Base-by-base conservation (phyloP, 2,888 invertebrate genomes). In the Himalopsyche anomala region DNA sequence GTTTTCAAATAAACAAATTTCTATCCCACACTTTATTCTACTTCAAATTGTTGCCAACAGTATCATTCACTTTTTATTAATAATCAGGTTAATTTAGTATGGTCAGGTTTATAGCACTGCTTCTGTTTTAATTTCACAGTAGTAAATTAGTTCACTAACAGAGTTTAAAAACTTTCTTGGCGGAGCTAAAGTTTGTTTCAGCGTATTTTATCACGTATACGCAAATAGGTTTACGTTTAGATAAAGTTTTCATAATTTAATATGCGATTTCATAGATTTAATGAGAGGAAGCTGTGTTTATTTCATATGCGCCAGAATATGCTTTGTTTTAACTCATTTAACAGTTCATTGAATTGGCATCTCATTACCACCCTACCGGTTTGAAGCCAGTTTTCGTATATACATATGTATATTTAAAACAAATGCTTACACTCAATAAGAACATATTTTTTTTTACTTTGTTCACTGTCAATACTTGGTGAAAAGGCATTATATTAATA, bases 131-230 rank as follows among this genome's bases (percentile, higher is more conserved):
- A 62, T 62, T 62, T 62, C 62, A 62, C 62, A 62, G 62, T 62
- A 62, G 62, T 19, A 62, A 62, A 62, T 28, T n/a, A 62, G 62
- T 62, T 62, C n/a, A 28, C 62, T 62, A 62, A 62, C 62, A 28
- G 62, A 62, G 62, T 62, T 62, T 62, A 19, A 62, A 62, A 62
- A 62, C 62, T 62, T 62, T 62, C 62, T 62, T 62, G 62, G 62
- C 62, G 19, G 19, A 11, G 62, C 62, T 62, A 19, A 62, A 28
- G 62, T 62, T 62, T 19, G 62, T 62, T 62, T 62, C 62, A 62
- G 19, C 19, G 62, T 62, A 62, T 62, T 62, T 62, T 62, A 62
- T 62, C 62, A 62, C 62, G 62, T 62, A 62, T 62, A 62, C 62
- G 62, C 62, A 62, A 62, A 62, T 62, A 62, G 62, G 28, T 62